Percentiles rank a stretch among this genome's conserved stretches.
Conservation (phyloP, 2,113 vertebrate genomes). For the Phocoena sinus region DNA sequence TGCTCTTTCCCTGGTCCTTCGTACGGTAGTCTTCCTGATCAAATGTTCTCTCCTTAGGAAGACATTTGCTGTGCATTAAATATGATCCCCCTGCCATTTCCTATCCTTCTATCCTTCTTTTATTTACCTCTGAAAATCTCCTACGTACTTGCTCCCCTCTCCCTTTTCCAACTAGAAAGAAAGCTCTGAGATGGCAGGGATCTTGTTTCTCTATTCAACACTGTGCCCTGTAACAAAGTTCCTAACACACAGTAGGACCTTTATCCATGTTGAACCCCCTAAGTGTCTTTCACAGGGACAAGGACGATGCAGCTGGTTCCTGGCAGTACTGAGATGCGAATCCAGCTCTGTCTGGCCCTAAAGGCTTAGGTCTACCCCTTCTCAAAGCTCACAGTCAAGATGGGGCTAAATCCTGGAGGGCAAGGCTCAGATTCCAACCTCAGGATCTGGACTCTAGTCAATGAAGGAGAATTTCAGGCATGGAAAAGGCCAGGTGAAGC, state of each 20-base stretch:
- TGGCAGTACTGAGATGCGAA: neutral
- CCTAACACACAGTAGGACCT: neutral
- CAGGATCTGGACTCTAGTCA: neutral
- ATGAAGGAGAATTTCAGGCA: neutral
- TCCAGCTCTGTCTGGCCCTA: neutral
- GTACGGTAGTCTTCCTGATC: rapidly evolving
- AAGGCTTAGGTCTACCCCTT: neutral
- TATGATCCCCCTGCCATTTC: neutral
- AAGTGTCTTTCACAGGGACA: neutral
- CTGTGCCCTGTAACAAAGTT: too few species aligned
- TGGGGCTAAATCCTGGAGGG: neutral
- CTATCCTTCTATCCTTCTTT: neutral
- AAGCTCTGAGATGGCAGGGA: neutral
- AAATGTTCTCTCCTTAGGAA: neutral
- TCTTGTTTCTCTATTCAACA: neutral
- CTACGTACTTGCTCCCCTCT: neutral
- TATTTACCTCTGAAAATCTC: neutral
- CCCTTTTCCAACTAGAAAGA: neutral
- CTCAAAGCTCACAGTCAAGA: neutral
- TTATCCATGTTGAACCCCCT: rapidly evolving
- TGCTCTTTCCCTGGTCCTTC: neutral
- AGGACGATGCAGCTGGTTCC: neutral
- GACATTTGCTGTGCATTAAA: neutral
- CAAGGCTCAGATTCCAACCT: neutral
- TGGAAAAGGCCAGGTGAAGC: neutral